phyloP scores from a whole-genome alignment of 2,888 invertebrate species.

The Mycalesis mineus region DNA sequence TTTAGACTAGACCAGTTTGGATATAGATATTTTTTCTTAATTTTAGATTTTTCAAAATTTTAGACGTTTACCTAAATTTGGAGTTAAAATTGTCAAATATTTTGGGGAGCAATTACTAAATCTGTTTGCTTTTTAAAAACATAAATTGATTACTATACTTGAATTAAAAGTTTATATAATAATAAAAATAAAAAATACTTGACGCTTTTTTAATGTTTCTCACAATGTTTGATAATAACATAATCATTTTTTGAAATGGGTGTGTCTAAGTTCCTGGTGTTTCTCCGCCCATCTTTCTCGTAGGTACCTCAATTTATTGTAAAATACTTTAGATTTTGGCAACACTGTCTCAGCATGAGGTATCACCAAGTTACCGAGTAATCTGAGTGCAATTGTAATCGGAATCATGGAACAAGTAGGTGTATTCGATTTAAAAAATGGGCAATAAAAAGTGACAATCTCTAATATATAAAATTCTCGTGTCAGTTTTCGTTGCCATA shows the following conservation, averaged over 20 bases:
- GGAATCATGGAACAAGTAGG: neutral
- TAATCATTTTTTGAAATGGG: constrained; percentile 22
- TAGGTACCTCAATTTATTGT: constrained; percentile 15
- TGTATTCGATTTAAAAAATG: too few relatives aligned
- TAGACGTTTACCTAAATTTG: too few relatives aligned
- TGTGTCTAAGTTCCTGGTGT: constrained; percentile 15
- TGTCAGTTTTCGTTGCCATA: too few relatives aligned
- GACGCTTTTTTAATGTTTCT: constrained; percentile 8
- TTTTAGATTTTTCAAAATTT: too few relatives aligned
- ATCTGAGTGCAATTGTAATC: neutral
- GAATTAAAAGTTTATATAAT: neutral
- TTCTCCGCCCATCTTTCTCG: constrained; percentile 27
- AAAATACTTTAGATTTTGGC: constrained; percentile 11
- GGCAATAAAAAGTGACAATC: too few relatives aligned
- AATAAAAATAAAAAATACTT: neutral
- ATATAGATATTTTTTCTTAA: too few relatives aligned
- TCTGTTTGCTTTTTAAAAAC: too few relatives aligned
- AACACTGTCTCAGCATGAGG: constrained; percentile 47
- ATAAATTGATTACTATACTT: too few relatives aligned
- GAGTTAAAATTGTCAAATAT: too few relatives aligned
- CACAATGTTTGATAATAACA: constrained; percentile 15
- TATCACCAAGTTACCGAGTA: constrained; percentile 17
- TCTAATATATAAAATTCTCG: too few relatives aligned
- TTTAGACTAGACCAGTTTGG: too few relatives aligned
- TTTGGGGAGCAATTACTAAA: too few relatives aligned